A percentile compares a stretch with the other conserved stretches of the same genome.
These are phyloP conservation scores for Mobula birostris DNA, from an alignment of 2,113 vertebrate genomes.

Conservation along the genomic window DNA sequence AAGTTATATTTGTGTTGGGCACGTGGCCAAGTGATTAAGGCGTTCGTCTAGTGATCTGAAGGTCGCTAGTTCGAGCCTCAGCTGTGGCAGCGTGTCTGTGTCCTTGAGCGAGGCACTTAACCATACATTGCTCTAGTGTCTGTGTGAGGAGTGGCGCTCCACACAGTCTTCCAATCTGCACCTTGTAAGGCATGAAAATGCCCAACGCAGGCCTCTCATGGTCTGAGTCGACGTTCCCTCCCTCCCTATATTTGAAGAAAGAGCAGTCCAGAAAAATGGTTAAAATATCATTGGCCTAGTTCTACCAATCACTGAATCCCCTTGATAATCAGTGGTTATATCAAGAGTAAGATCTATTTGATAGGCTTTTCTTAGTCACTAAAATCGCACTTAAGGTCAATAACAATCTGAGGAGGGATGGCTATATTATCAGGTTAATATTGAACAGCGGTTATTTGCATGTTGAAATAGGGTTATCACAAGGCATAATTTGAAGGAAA, in stretches of 20 bases:
- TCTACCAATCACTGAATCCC: background rate
- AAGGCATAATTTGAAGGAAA: background rate
- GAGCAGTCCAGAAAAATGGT: background rate
- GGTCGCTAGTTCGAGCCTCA: too few relatives aligned
- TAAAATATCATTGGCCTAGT: background rate
- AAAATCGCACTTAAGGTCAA: background rate
- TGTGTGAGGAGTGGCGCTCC: too few relatives aligned
- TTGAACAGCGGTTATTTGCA: background rate
- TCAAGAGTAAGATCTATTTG: background rate
- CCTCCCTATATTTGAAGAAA: background rate
- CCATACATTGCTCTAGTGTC: too few relatives aligned
- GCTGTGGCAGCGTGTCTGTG: too few relatives aligned
- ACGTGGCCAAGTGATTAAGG: too few relatives aligned
- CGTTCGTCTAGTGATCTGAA: too few relatives aligned
- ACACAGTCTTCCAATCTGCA: too few relatives aligned
- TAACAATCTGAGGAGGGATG: background rate
- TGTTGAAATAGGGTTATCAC: background rate
- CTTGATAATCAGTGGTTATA: background rate
- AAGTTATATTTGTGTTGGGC: background rate
- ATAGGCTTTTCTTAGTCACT: background rate
- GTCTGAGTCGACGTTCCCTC: too few relatives aligned
- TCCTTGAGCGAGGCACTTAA: too few relatives aligned
- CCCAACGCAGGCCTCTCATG: too few relatives aligned
- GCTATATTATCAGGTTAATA: background rate
- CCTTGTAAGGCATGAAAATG: too few relatives aligned